A percentile compares a stretch with the other conserved stretches of the same genome.
Evolutionary conservation across 1,140 invertebrate species (phyloP).

Genomic region (Mactra quadrangularis): DNA sequence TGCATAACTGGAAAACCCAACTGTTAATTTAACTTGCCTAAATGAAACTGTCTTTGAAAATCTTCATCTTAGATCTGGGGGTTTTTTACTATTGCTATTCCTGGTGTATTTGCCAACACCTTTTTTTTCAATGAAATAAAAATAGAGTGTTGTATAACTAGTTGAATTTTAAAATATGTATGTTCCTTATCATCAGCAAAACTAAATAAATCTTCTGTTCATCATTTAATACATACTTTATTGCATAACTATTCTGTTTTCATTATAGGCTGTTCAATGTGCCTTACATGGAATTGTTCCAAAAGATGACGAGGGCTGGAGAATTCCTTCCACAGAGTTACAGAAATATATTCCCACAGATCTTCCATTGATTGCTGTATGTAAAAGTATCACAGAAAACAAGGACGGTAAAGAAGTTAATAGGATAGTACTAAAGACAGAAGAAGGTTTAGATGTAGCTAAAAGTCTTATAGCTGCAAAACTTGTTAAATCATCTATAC

Average conservation of each 20-base stretch:
- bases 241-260: not conserved
- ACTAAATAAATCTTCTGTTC: no score
- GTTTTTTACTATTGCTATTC: no score
- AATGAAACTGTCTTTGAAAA: no score
- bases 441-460: not conserved
- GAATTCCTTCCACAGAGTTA: not conserved
- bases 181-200: no score
- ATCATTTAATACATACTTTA: no score
- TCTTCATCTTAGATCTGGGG: no score
- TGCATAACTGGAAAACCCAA: no score
- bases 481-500: not conserved
- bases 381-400: constrained; percentile 2
- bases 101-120: no score
- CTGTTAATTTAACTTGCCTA: no score
- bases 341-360: not conserved
- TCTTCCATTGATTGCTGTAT: not conserved
- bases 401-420: not conserved
- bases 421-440: not conserved
- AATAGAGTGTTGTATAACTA: no score
- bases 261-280: constrained; percentile 25
- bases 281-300: constrained; percentile 10
- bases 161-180: no score
- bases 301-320: not conserved
- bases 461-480: not conserved
- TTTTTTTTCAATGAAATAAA: no score